phyloP scores from a whole-genome alignment of 1,140 invertebrate genomes.

The Nasonia longicornis region DNA sequence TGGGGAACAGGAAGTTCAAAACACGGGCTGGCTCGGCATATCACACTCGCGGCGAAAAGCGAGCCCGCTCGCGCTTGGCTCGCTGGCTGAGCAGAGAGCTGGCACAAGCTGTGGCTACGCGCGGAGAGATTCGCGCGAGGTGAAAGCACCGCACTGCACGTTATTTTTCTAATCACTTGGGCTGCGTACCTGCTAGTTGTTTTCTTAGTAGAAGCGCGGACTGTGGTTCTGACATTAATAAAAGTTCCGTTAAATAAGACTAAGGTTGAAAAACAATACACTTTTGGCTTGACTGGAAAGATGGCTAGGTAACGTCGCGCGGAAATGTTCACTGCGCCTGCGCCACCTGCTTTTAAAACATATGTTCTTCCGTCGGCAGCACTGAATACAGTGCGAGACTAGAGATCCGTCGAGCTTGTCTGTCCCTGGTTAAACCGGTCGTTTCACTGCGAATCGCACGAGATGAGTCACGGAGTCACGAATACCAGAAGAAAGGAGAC shows the following conservation, averaged over 20 bases:
- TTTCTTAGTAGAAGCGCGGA: conserved; percentile 93
- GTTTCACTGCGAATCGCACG: neutral
- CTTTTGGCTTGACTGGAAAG: conserved; percentile 67
- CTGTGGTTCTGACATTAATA: conserved; percentile 95
- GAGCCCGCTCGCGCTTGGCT: neutral
- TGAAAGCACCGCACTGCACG: neutral
- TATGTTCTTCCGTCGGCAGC: conserved; percentile 66
- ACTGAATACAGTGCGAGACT: conserved; percentile 38
- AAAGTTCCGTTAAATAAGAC: conserved; percentile 69
- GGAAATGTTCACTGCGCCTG: conserved; percentile 64
- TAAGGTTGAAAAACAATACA: conserved; percentile 68
- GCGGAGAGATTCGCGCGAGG: neutral
- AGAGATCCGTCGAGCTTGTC: neutral
- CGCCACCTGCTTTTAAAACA: conserved; percentile 62
- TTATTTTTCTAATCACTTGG: conserved; percentile 9
- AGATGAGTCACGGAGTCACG: neutral
- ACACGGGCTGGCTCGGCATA: neutral
- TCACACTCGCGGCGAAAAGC: neutral
- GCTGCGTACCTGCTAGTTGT: conserved; percentile 88
- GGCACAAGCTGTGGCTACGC: neutral
- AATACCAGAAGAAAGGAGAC: neutral
- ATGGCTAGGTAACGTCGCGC: conserved; percentile 64
- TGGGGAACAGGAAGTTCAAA: neutral
- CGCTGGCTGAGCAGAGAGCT: neutral
- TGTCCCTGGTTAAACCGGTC: neutral